Conservation (phyloP, 2,113 vertebrate species). For the Antennarius striatus region DNA sequence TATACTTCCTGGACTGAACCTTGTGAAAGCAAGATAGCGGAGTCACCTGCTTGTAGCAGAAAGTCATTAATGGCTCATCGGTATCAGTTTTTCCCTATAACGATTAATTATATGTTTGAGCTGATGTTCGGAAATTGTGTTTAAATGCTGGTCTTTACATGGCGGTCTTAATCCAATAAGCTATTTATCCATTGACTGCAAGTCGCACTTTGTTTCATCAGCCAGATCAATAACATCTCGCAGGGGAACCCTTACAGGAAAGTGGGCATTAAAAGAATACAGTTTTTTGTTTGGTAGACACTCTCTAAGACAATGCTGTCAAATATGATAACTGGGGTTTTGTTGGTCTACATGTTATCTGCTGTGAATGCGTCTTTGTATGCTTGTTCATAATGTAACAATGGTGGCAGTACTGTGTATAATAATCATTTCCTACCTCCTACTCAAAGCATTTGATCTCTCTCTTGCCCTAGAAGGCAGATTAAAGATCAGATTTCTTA, state of each 20-base stretch:
- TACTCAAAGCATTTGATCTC: slow-evolving; percentile 2
- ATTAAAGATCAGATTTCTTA: not conserved
- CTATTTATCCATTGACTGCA: slow-evolving; percentile 65
- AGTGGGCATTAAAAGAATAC: slow-evolving; percentile 58
- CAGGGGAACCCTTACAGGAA: slow-evolving; percentile 50
- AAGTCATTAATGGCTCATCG: not conserved
- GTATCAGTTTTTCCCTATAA: not conserved
- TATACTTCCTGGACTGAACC: slow-evolving; percentile 43
- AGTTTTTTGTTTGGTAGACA: slow-evolving; percentile 18
- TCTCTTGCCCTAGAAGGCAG: not conserved
- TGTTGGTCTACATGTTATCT: not conserved
- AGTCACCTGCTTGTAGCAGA: not conserved
- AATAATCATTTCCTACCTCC: not conserved
- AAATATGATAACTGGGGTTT: slow-evolving; percentile 18
- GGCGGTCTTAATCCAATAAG: slow-evolving; percentile 68
- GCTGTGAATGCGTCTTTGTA: not conserved
- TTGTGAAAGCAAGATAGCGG: slow-evolving; percentile 11
- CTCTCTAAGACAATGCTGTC: slow-evolving; percentile 21
- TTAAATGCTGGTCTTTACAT: slow-evolving; percentile 46
- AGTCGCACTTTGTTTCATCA: slow-evolving; percentile 64
- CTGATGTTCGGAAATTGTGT: not conserved
- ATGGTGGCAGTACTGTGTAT: not conserved
- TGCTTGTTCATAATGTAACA: not conserved
- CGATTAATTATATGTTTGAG: not conserved
- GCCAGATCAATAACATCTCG: slow-evolving; percentile 67